phyloP scores from a whole-genome alignment of 1,140 invertebrate genomes.

The Oncopeltus fasciatus region DNA sequence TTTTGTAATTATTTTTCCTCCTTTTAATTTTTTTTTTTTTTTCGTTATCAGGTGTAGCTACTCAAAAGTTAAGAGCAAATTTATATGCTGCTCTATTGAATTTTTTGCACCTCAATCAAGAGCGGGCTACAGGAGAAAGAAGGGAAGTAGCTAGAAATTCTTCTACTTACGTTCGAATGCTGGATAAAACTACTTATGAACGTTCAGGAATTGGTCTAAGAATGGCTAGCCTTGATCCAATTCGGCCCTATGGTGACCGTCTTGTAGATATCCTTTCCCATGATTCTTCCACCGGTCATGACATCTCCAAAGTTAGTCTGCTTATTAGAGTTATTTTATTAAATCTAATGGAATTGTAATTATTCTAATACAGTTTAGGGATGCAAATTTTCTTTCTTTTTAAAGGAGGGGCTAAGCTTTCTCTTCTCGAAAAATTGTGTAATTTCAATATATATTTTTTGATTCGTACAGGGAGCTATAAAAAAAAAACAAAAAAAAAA shows the following conservation, averaged over 20 bases:
- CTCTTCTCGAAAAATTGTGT: too few relatives aligned
- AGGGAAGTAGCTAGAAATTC: conserved; percentile 40
- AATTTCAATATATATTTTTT: too few relatives aligned
- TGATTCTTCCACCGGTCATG: conserved; percentile 74
- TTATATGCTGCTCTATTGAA: conserved; percentile 62
- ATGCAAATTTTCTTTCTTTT: too few relatives aligned
- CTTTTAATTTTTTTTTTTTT: conserved; percentile 26
- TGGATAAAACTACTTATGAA: conserved; percentile 25
- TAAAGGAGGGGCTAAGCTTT: too few relatives aligned
- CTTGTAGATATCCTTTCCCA: conserved; percentile 69
- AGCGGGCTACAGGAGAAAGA: conserved; percentile 26
- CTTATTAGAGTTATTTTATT: background rate
- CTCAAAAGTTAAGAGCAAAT: conserved; percentile 70
- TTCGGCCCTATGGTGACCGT: conserved; percentile 59
- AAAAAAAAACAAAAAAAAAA: too few relatives aligned
- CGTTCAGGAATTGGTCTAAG: conserved; percentile 27
- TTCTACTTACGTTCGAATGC: conserved; percentile 30
- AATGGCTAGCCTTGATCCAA: conserved; percentile 38
- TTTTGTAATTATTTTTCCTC: too few relatives aligned
- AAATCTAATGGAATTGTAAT: too few relatives aligned
- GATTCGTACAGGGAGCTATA: too few relatives aligned
- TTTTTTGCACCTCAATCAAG: conserved; percentile 60
- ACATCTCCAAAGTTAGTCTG: conserved; percentile 53
- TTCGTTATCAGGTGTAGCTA: conserved; percentile 45
- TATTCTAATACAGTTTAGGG: too few relatives aligned